These are phyloP conservation scores for Ctenosaura bakeri DNA, from an alignment of 2,797 vertebrate genomes.

Conservation along the genomic window DNA sequence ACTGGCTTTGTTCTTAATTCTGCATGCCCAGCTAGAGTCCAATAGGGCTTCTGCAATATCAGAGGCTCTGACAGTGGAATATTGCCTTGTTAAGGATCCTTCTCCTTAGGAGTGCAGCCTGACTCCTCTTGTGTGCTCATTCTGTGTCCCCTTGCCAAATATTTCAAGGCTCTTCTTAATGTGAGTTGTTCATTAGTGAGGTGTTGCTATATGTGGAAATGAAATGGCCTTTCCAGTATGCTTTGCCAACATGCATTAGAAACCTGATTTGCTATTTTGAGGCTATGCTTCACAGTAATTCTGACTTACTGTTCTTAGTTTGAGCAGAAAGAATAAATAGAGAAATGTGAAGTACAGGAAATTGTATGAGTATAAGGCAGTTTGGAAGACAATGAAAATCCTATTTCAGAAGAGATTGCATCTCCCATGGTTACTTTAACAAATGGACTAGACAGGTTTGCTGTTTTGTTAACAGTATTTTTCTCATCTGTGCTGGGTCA, in stretches of 20 bases:
- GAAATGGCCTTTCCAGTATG: slow-evolving; percentile 18
- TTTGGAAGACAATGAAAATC: slow-evolving; percentile 46
- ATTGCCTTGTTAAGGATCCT: background rate
- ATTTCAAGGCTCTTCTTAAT: background rate
- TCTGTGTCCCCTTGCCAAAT: background rate
- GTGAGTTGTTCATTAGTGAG: slow-evolving; percentile 20
- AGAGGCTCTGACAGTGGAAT: background rate
- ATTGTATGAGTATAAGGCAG: slow-evolving; percentile 26
- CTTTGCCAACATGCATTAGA: slow-evolving; percentile 59
- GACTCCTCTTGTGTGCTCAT: background rate
- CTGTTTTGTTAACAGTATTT: slow-evolving; percentile 29
- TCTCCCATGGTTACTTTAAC: slow-evolving; percentile 46
- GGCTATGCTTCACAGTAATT: slow-evolving; percentile 29
- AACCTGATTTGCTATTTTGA: slow-evolving; percentile 41
- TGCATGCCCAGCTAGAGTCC: too few species aligned
- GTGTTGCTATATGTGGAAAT: slow-evolving; percentile 21
- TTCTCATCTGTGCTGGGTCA: slow-evolving; percentile 22
- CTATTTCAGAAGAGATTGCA: slow-evolving; percentile 36
- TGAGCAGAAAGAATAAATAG: slow-evolving; percentile 42
- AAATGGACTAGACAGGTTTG: slow-evolving; percentile 9
- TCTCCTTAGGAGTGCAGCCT: background rate
- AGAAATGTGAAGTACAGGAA: slow-evolving; percentile 9
- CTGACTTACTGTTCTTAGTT: slow-evolving; percentile 38
- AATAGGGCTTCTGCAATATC: background rate
- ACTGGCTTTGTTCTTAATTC: too few species aligned